phyloP scores from a whole-genome alignment of 2,113 vertebrate species.

The Falcunculus frontatus region DNA sequence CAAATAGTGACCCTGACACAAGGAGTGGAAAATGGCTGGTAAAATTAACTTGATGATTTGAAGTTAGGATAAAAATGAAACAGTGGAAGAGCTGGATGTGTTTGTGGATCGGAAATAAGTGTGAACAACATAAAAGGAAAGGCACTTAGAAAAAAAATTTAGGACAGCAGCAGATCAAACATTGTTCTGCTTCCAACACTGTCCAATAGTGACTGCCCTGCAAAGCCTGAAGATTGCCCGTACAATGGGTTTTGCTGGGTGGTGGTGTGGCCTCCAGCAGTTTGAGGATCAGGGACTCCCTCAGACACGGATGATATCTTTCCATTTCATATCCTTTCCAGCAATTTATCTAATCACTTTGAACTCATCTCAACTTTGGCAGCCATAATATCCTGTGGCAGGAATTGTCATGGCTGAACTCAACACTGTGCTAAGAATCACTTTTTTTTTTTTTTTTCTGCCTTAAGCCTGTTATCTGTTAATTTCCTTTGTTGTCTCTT shows the following conservation, averaged over 20 bases:
- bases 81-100: neutral
- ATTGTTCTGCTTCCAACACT: neutral
- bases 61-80: neutral
- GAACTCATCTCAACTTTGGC: neutral
- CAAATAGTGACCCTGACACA: neutral
- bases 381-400: neutral
- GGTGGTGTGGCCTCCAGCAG: neutral
- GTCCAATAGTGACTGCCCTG: accelerated
- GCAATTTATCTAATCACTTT: neutral
- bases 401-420: neutral
- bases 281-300: neutral
- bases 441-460: neutral
- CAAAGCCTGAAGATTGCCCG: neutral
- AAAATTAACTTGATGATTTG: neutral
- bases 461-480: neutral
- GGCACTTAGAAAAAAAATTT: neutral
- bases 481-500: neutral
- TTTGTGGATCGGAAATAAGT: neutral
- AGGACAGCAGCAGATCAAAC: neutral
- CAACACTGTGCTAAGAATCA: neutral
- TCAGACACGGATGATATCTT: neutral
- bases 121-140: neutral
- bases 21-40: neutral
- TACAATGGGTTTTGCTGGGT: neutral
- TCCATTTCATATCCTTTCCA: neutral